Percentiles rank a stretch among this genome's conserved stretches.
These are phyloP conservation scores for Torymus aiolomorphi DNA, from an alignment of 2,888 invertebrate species.

Conservation along the genomic window DNA sequence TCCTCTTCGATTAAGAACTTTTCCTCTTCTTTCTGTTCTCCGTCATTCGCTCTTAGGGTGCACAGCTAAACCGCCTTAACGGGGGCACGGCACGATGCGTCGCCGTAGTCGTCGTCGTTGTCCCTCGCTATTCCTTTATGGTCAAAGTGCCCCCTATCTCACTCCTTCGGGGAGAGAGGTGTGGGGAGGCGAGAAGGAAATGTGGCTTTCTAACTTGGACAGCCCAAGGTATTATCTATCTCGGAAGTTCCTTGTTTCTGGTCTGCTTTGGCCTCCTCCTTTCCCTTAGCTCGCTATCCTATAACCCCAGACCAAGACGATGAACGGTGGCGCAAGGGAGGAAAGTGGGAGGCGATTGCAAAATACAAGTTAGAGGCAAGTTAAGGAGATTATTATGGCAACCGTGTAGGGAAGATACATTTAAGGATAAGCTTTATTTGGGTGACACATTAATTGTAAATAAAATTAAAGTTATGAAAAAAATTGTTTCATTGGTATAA, in stretches of 20 bases:
- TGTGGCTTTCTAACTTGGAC: slow-evolving; percentile 64
- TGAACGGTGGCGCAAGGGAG: neutral
- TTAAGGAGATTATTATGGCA: too few species aligned
- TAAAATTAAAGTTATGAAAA: too few species aligned
- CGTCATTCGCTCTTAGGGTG: slow-evolving; percentile 21
- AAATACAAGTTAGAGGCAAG: too few species aligned
- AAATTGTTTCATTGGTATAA: too few species aligned
- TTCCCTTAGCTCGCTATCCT: slow-evolving; percentile 33
- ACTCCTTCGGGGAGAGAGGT: slow-evolving; percentile 3
- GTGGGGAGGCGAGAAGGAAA: slow-evolving; percentile 37
- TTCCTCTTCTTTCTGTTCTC: slow-evolving; percentile 13
- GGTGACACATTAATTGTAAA: too few species aligned
- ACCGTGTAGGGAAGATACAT: too few species aligned
- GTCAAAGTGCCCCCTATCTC: slow-evolving; percentile 56
- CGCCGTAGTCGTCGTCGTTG: neutral
- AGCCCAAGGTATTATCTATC: slow-evolving; percentile 68
- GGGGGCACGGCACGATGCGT: slow-evolving; percentile 15
- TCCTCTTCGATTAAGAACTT: slow-evolving; percentile 24
- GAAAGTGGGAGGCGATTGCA: too few species aligned
- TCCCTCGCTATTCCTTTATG: slow-evolving; percentile 40
- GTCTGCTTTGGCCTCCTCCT: slow-evolving; percentile 38
- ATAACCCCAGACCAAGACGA: neutral
- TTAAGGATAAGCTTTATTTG: too few species aligned
- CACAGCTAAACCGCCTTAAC: slow-evolving; percentile 14
- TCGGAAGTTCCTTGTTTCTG: slow-evolving; percentile 66